phyloP scores from a whole-genome alignment of 2,113 vertebrate species.

The Hoplias malabaricus region DNA sequence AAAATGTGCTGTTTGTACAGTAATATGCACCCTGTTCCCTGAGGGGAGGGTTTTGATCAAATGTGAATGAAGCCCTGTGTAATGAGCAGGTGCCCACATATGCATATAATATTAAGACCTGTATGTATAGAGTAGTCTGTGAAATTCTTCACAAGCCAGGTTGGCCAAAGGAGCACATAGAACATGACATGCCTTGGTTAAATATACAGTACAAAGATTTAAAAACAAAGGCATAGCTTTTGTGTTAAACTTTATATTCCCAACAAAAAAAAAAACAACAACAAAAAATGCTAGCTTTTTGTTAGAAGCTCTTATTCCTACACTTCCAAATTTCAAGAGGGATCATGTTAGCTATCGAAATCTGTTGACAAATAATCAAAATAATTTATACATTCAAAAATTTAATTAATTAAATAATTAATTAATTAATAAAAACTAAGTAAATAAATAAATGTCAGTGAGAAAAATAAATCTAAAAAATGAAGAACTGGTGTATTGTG shows the following conservation, averaged over 20 bases:
- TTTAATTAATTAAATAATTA: too few species aligned
- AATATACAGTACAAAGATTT: neutral
- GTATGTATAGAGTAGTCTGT: constrained; percentile 32
- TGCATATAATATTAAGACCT: constrained; percentile 52
- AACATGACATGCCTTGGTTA: constrained; percentile 5
- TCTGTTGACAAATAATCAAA: too few species aligned
- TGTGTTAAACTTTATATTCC: neutral
- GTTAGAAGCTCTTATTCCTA: neutral
- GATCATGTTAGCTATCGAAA: too few species aligned
- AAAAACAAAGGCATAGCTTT: neutral
- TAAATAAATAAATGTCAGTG: constrained; percentile 1
- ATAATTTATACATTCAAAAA: too few species aligned
- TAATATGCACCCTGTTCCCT: constrained; percentile 20
- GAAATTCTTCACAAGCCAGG: constrained; percentile 1
- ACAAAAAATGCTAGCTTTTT: neutral
- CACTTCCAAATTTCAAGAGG: neutral
- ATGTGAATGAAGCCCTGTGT: constrained; percentile 32
- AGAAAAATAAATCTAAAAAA: neutral
- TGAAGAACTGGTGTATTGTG: neutral
- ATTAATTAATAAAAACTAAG: too few species aligned
- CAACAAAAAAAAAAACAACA: neutral
- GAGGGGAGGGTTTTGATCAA: constrained; percentile 40
- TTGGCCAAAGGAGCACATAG: neutral
- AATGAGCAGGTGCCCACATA: constrained; percentile 41
- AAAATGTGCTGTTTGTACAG: constrained; percentile 37